Conservation (phyloP, 2,888 invertebrate species). For the Plebejus anna region DNA sequence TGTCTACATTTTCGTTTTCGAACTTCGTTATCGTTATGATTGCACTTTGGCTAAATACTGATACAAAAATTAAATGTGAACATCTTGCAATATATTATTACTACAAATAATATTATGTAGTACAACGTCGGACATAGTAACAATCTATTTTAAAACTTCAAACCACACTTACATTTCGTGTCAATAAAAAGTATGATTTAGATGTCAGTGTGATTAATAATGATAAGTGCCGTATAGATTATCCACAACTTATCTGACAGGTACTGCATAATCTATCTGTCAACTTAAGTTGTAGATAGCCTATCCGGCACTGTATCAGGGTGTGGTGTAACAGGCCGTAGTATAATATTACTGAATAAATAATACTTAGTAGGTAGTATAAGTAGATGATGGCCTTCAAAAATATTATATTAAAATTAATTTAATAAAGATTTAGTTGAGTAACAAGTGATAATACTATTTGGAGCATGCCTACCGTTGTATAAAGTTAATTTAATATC, state of each 20-base stretch:
- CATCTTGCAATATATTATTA: too few relatives aligned
- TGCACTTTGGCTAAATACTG: not conserved
- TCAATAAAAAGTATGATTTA: too few relatives aligned
- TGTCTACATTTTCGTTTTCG: too few relatives aligned
- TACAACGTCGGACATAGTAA: not conserved
- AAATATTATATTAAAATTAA: not conserved
- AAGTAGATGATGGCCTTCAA: not conserved
- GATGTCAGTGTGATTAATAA: too few relatives aligned
- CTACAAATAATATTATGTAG: not conserved
- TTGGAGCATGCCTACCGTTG: not conserved
- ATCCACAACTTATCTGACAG: too few relatives aligned
- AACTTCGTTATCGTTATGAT: not conserved
- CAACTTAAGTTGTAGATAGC: too few relatives aligned
- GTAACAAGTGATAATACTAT: constrained; percentile 22
- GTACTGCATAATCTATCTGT: too few relatives aligned
- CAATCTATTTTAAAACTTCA: not conserved
- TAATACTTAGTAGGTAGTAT: not conserved
- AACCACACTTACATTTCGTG: too few relatives aligned
- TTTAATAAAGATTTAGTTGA: constrained; percentile 3
- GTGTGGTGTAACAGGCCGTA: too few relatives aligned
- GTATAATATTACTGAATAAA: not conserved
- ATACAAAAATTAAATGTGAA: not conserved
- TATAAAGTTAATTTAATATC: not conserved
- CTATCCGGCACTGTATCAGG: too few relatives aligned
- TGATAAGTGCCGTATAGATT: too few relatives aligned